Percentiles rank a stretch among this genome's conserved stretches.
Evolutionary conservation across 2,113 vertebrate genomes (phyloP).

Genomic region (Empidonax traillii): DNA sequence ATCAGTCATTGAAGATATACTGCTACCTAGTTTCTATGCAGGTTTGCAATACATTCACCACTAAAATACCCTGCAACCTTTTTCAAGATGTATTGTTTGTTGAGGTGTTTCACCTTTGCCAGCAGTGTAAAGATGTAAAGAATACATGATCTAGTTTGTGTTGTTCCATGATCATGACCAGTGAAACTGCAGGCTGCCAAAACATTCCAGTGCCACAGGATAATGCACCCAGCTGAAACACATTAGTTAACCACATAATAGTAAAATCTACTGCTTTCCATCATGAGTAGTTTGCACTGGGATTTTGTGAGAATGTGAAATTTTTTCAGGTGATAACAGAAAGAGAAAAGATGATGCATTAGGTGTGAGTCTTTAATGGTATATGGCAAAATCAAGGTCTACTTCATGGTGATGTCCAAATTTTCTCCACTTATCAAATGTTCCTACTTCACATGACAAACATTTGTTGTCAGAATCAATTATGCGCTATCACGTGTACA

Average conservation of each 20-base stretch:
- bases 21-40: slow-evolving; percentile 66
- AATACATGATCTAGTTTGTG: slow-evolving; percentile 61
- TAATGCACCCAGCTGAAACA: slow-evolving; percentile 36
- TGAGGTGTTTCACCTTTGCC: slow-evolving; percentile 62
- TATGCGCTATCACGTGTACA: neutral
- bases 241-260: slow-evolving; percentile 11
- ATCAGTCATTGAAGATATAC: slow-evolving; percentile 80
- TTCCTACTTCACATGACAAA: slow-evolving; percentile 10
- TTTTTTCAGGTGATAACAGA: slow-evolving; percentile 36
- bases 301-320: slow-evolving; percentile 1
- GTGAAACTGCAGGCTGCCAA: slow-evolving; percentile 32
- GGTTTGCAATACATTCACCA: slow-evolving; percentile 73
- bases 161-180: slow-evolving; percentile 11
- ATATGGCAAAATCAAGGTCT: slow-evolving; percentile 7
- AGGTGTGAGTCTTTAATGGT: neutral
- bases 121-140: slow-evolving; percentile 50
- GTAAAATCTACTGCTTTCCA: slow-evolving; percentile 13
- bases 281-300: neutral
- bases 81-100: slow-evolving; percentile 72
- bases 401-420: neutral
- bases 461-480: slow-evolving; percentile 2
- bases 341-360: slow-evolving; percentile 20
- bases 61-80: slow-evolving; percentile 59
- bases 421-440: neutral
- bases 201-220: slow-evolving; percentile 6